Percentiles rank a stretch among this genome's conserved stretches.
Conservation (phyloP, 1,140 invertebrate species). For the Plutomurus gul region DNA sequence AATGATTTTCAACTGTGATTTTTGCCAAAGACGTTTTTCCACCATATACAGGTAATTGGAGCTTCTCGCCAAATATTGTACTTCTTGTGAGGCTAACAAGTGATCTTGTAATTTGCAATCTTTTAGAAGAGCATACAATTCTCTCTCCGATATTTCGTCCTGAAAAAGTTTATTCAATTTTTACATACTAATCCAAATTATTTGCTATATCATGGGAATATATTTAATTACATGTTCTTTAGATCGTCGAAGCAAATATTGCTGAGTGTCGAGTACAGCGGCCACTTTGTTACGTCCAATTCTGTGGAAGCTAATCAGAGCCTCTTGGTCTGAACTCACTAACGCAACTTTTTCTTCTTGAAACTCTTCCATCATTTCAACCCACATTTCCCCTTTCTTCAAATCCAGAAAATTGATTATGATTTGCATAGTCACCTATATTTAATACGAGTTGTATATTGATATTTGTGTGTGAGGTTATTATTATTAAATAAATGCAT, state of each 20-base stretch:
- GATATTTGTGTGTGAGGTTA: neutral
- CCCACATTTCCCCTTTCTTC: constrained; percentile 46
- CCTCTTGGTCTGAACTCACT: neutral
- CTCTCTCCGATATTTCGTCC: constrained; percentile 40
- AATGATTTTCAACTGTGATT: constrained; percentile 31
- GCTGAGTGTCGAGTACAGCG: constrained; percentile 46
- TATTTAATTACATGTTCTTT: constrained; percentile 37
- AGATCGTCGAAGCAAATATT: constrained; percentile 33
- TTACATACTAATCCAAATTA: neutral
- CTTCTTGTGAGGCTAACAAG: constrained; percentile 37
- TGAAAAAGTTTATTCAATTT: neutral
- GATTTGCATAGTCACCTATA: constrained; percentile 51
- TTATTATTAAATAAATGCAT: constrained; percentile 12
- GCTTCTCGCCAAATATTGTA: constrained; percentile 35
- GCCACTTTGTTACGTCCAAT: constrained; percentile 45
- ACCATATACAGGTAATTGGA: constrained; percentile 44
- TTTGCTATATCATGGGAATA: neutral
- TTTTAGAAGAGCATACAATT: constrained; percentile 46
- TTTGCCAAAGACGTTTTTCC: constrained; percentile 49
- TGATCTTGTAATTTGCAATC: constrained; percentile 49
- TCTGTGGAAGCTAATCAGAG: neutral
- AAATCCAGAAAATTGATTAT: constrained; percentile 52
- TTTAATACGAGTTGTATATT: neutral
- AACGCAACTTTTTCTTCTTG: neutral
- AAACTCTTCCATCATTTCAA: constrained; percentile 46